Evolutionary conservation across 2,113 vertebrate species (phyloP).

Genomic region (Ibidorhyncha struthersii): DNA sequence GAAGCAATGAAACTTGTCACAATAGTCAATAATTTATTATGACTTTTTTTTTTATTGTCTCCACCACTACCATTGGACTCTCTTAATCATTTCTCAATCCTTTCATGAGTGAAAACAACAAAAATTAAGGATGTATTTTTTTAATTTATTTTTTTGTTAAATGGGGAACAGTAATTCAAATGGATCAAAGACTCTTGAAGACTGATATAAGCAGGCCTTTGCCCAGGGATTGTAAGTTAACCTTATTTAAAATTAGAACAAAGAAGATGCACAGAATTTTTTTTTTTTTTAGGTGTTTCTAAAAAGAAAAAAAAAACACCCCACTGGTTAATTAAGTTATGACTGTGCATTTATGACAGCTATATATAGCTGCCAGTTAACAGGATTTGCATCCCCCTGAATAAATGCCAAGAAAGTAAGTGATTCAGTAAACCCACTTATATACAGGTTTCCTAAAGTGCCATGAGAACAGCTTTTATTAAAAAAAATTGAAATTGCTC

Average conservation of each 20-base stretch:
- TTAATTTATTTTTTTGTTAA: not conserved
- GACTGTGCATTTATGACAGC: conserved; percentile 61
- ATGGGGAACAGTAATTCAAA: not conserved
- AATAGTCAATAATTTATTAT: not conserved
- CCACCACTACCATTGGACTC: not conserved
- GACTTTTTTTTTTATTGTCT: not conserved
- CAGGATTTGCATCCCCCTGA: conserved; percentile 71
- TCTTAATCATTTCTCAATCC: conserved; percentile 28
- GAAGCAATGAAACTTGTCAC: not conserved
- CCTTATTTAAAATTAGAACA: conserved; percentile 15
- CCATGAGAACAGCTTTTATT: conserved; percentile 73
- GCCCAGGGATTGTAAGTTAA: not conserved
- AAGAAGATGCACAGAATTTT: conserved; percentile 24
- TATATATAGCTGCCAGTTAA: conserved; percentile 70
- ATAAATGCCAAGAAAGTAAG: conserved; percentile 71
- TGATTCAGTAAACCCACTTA: conserved; percentile 75
- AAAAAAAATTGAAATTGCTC: conserved; percentile 78
- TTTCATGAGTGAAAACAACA: conserved; percentile 43
- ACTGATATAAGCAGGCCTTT: not conserved
- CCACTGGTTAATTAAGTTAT: conserved; percentile 60
- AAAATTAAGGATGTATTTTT: not conserved
- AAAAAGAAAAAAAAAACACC: not conserved
- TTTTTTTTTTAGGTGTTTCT: conserved; percentile 43
- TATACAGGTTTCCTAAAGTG: conserved; percentile 73
- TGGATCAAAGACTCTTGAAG: not conserved